A percentile compares a stretch with the other conserved stretches of the same genome.
phyloP scores from a whole-genome alignment of 2,888 invertebrate genomes.

The Oligia latruncula region DNA sequence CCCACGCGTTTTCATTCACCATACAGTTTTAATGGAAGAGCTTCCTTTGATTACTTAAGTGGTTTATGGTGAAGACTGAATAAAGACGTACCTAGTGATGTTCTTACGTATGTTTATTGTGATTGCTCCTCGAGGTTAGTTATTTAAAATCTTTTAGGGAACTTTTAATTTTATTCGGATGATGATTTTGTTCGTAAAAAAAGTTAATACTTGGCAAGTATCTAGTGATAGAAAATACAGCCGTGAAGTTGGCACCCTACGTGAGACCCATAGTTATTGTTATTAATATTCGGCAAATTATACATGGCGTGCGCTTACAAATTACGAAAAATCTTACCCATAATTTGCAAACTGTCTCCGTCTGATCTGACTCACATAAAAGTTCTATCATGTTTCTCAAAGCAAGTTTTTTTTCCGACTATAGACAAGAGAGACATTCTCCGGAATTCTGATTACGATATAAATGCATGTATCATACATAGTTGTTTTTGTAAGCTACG shows the following conservation, averaged over 20 bases:
- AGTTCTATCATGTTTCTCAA: not conserved
- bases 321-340: too few species aligned
- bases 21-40: constrained; percentile 54
- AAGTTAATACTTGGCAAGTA: not conserved
- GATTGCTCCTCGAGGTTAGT: constrained; percentile 20
- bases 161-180: not conserved
- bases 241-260: not conserved
- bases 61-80: constrained; percentile 14
- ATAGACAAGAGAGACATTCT: not conserved
- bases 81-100: constrained; percentile 6
- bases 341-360: not conserved
- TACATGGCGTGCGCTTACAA: too few species aligned
- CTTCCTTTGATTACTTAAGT: constrained; percentile 59
- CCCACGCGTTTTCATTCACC: constrained; percentile 55
- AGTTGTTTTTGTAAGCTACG: constrained; percentile 32
- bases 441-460: constrained; percentile 7
- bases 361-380: not conserved
- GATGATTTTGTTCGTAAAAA: not conserved
- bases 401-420: not conserved
- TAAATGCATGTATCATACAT: constrained; percentile 20
- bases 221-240: not conserved
- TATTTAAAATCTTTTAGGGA: constrained; percentile 10
- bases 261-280: not conserved
- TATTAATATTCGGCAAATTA: not conserved
- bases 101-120: constrained; percentile 27